Evolutionary conservation across 92 coral and sea anemone species (phyloP), one percentile per base, ranked within the genome.

Genomic region (Anthopleura xanthogrammica): DNA sequence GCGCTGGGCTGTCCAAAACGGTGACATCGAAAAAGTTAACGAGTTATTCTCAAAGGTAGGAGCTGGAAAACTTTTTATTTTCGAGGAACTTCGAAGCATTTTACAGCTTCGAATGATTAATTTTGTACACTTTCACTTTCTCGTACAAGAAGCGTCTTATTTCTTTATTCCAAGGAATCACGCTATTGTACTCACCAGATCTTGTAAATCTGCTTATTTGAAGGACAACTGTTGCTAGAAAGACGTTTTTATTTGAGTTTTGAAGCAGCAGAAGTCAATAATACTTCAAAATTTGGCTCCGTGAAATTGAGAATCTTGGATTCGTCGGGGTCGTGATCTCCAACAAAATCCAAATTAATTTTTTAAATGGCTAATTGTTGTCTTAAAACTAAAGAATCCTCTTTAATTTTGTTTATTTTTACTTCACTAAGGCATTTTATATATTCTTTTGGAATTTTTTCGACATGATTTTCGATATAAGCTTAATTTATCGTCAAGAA

Each of bases 1-100:
- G 46, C 52, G 73, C 19, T 85, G 88, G 88, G 88, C 88, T 68
- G 7, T 80, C 6, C 88, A 85, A 78, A 85, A 85, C 43, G 88
- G 83, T 1, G 88, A 85, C 50, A 22, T 60, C 10, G 88, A 85
- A 3, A 78, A 78, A 79, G 65, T 85, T 1, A 54, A 85, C 29
- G 88, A 85, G 73, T 57, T 85, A 1, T 68, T 85, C 10, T 42
- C 19, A 29, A 48, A 85, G 88, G 88, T 85, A 77, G 16, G 76
- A 22, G 64, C 1, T 20, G 0, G 36, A 54, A 4, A 16, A 50
- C 6, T 17, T 48, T 29, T 23, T 12, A 43, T 48, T 77, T 24
- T 54, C 5, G 20, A 16, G 64, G 1, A 12, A 42, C 5, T 41
- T 42, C 16, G 78, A 50, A 13, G 78, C 19, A 42, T 72, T 42